Evolutionary conservation across 2,797 vertebrate genomes (phyloP).

Genomic region (Eleutherodactylus coqui): DNA sequence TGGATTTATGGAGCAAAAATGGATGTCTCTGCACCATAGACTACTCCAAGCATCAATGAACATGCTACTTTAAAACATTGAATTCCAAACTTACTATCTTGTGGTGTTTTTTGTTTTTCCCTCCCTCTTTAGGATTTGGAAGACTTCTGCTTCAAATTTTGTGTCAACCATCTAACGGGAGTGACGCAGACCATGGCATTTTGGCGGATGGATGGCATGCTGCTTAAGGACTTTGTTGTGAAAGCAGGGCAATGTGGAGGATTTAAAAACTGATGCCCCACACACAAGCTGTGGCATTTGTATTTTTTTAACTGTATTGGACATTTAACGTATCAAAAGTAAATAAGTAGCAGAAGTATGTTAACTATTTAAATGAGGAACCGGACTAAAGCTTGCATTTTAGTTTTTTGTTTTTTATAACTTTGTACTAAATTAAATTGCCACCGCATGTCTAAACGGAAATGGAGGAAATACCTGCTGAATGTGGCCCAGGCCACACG

Average conservation of each 20-base stretch:
- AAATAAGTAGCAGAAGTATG: not conserved
- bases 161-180: slow-evolving; percentile 95
- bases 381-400: not conserved
- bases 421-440: not conserved
- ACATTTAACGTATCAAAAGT: not conserved
- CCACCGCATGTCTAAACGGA: not conserved
- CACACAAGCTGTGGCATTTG: not conserved
- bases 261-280: slow-evolving; percentile 92
- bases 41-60: too few species aligned
- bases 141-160: slow-evolving; percentile 99
- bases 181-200: slow-evolving; percentile 95
- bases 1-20: too few species aligned
- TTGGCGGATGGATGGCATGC: slow-evolving; percentile 93
- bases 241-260: slow-evolving; percentile 97
- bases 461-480: not conserved
- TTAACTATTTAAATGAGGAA: not conserved
- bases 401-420: not conserved
- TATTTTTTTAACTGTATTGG: not conserved
- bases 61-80: too few species aligned
- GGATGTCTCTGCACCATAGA: too few species aligned
- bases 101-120: not conserved
- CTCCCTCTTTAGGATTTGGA: slow-evolving; percentile 87
- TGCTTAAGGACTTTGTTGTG: slow-evolving; percentile 97
- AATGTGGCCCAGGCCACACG: not conserved
- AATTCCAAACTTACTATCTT: too few species aligned